A percentile compares a stretch with the other conserved stretches of the same genome.
These are phyloP conservation scores for Erythrocebus patas DNA, from an alignment of 2,113 vertebrate genomes.

Conservation along the genomic window DNA sequence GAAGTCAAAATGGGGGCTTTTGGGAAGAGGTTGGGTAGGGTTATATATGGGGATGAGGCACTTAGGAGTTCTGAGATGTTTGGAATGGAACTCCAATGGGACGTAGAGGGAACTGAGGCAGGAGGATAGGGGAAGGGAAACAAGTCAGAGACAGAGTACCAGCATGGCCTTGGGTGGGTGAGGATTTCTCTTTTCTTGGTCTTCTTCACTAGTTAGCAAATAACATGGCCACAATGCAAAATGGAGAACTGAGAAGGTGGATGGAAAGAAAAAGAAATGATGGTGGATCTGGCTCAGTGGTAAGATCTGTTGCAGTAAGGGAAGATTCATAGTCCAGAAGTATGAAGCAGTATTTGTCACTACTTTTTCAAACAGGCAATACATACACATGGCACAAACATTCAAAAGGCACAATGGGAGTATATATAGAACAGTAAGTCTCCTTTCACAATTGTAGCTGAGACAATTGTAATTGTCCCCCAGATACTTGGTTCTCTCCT, in stretches of 20 bases:
- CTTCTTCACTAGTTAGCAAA: slow-evolving; percentile 31
- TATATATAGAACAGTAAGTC: not conserved
- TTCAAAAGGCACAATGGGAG: not conserved
- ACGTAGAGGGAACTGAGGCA: not conserved
- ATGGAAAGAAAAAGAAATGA: slow-evolving; percentile 37
- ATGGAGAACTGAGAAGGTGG: not conserved
- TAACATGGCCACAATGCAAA: slow-evolving; percentile 24
- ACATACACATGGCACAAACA: not conserved
- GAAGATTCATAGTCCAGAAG: not conserved
- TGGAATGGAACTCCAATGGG: not conserved
- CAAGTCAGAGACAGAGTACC: not conserved
- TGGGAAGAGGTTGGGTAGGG: not conserved
- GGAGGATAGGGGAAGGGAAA: not conserved
- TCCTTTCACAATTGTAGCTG: not conserved
- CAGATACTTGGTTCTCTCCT: not conserved
- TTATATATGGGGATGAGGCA: not conserved
- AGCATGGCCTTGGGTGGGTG: not conserved
- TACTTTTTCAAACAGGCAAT: slow-evolving; percentile 21
- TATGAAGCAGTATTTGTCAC: not conserved
- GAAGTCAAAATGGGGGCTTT: not conserved
- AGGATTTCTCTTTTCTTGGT: slow-evolving; percentile 3
- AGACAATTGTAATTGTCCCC: not conserved
- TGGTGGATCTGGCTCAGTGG: not conserved
- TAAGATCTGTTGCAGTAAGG: slow-evolving; percentile 1
- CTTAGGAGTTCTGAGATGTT: not conserved